Evolutionary conservation across 1,140 invertebrate species (phyloP).

Genomic region (Rhagoletis pomonella): DNA sequence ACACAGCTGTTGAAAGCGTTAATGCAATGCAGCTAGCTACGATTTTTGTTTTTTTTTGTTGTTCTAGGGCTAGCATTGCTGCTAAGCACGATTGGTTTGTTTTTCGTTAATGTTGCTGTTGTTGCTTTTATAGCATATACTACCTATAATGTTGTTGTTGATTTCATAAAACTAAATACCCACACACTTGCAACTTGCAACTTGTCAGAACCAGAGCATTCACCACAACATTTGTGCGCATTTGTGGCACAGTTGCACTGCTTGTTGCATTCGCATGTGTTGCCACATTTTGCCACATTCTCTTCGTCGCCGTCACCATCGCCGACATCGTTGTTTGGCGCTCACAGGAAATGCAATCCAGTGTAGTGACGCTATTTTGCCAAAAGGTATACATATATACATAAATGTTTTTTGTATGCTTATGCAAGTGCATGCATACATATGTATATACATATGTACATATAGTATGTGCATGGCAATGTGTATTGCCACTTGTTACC

Average conservation of each 20-base stretch:
- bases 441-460: not conserved
- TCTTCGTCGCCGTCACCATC: no score
- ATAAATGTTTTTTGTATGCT: no score
- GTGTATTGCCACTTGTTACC: no score
- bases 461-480: not conserved
- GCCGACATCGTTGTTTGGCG: no score
- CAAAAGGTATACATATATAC: not conserved
- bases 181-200: not conserved
- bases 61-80: not conserved
- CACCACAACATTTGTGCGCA: not conserved
- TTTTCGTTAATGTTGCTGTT: not conserved
- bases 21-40: not conserved
- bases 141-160: not conserved
- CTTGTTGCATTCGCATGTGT: not conserved
- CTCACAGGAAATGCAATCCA: slow-evolving; percentile 22
- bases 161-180: slow-evolving; percentile 1
- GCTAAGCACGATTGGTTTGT: not conserved
- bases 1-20: slow-evolving; percentile 38
- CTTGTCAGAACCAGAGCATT: no score
- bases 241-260: not conserved
- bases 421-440: not conserved
- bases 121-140: slow-evolving; percentile 7
- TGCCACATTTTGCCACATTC: not conserved
- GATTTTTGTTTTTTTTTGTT: not conserved
- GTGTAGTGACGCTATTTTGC: slow-evolving; percentile 45